These are phyloP conservation scores for Norana najaformis DNA, from an alignment of 2,888 invertebrate species.

Conservation along the genomic window DNA sequence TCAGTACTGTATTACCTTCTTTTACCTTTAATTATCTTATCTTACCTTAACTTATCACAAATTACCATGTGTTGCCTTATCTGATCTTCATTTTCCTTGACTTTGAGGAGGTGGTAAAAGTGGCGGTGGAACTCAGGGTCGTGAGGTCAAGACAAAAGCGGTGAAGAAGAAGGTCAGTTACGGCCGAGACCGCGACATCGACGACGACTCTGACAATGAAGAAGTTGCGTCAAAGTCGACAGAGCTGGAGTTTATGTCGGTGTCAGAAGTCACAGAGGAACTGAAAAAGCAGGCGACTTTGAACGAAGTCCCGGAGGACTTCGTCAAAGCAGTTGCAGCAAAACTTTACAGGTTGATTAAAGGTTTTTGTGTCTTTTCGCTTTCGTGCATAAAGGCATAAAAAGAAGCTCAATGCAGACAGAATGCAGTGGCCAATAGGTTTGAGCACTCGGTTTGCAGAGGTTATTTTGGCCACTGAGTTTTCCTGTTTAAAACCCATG, in stretches of 20 bases:
- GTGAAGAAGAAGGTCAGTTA: constrained; percentile 74
- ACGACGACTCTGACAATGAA: constrained; percentile 71
- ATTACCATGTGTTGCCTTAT: background rate
- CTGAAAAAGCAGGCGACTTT: constrained; percentile 69
- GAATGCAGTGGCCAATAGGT: too few relatives aligned
- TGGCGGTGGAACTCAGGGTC: constrained; percentile 87
- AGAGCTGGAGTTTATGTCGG: constrained; percentile 52
- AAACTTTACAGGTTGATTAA: constrained; percentile 71
- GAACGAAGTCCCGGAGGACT: constrained; percentile 67
- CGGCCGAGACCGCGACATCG: constrained; percentile 66
- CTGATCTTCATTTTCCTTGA: background rate
- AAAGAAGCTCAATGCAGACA: too few relatives aligned
- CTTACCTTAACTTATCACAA: background rate
- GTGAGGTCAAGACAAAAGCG: constrained; percentile 92
- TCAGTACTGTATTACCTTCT: background rate
- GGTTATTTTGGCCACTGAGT: too few relatives aligned
- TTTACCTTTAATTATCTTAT: background rate
- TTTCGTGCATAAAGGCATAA: too few relatives aligned
- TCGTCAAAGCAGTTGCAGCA: constrained; percentile 72
- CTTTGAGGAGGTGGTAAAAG: constrained; percentile 67
- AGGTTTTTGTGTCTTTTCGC: too few relatives aligned
- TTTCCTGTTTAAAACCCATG: too few relatives aligned
- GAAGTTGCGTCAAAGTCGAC: constrained; percentile 39
- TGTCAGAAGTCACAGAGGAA: constrained; percentile 72
- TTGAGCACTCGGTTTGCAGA: too few relatives aligned